phyloP scores from a whole-genome alignment of 1,140 invertebrate genomes.

The Cryptotermes secundus region DNA sequence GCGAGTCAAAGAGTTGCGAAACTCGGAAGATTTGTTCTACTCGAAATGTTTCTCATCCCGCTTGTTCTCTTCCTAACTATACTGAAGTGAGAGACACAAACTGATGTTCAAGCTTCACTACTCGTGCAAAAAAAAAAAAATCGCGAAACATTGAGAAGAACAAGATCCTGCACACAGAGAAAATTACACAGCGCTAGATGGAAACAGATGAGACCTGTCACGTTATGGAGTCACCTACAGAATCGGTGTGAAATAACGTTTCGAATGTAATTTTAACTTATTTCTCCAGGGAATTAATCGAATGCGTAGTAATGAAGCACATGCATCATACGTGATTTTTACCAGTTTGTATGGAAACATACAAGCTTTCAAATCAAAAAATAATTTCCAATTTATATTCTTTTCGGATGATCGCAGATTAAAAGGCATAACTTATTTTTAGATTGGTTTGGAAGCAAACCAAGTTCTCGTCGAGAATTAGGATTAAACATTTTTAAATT shows the following conservation, averaged over 20 bases:
- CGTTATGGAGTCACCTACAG: not conserved
- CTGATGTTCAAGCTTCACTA: not conserved
- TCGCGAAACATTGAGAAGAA: not conserved
- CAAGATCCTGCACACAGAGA: not conserved
- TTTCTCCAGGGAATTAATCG: not conserved
- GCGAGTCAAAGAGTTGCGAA: not conserved
- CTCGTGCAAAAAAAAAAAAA: not conserved
- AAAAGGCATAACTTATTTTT: too few relatives aligned
- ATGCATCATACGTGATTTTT: not conserved
- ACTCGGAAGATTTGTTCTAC: not conserved
- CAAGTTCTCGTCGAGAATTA: too few relatives aligned
- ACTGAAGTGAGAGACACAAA: not conserved
- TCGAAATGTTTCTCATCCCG: not conserved
- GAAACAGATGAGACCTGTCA: not conserved
- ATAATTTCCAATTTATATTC: slow-evolving; percentile 20
- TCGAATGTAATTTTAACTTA: not conserved
- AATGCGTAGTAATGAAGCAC: not conserved
- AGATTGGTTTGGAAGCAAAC: too few relatives aligned
- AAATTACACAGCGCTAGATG: not conserved
- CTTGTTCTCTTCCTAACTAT: not conserved
- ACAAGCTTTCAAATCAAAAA: slow-evolving; percentile 13
- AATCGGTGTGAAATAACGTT: not conserved
- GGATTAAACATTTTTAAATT: too few relatives aligned
- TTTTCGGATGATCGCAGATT: not conserved
- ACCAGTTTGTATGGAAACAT: not conserved